Evolutionary conservation across 2,113 vertebrate species (phyloP).

Genomic region (Apteryx owenii): DNA sequence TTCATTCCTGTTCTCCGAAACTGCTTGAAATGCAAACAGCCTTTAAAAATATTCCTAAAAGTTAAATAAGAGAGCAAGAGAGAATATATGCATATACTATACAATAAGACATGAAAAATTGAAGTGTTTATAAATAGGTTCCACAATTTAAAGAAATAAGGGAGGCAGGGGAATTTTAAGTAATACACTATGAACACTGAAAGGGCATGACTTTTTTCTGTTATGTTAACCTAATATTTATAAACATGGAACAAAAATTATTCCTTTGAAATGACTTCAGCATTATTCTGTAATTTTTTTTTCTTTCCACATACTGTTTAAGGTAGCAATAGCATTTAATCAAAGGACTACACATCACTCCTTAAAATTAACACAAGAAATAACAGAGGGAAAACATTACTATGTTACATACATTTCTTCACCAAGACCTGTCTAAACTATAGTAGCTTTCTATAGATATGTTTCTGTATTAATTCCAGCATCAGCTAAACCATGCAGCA

Average conservation of each 20-base stretch:
- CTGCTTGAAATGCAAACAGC: background rate
- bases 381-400: background rate
- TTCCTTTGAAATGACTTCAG: background rate
- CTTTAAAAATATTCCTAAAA: background rate
- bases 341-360: background rate
- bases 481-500: background rate
- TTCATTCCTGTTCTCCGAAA: background rate
- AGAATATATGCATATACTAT: background rate
- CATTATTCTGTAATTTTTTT: background rate
- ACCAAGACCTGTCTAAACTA: background rate
- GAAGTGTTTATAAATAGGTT: background rate
- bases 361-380: background rate
- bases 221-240: accelerated
- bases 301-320: background rate
- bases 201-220: background rate
- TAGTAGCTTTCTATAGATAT: background rate
- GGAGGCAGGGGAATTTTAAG: background rate
- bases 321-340: background rate
- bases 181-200: accelerated
- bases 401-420: background rate
- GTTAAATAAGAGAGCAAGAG: background rate
- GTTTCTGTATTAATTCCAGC: background rate
- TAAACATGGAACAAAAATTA: background rate
- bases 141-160: background rate
- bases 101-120: background rate